Percentiles rank a stretch among this genome's conserved stretches.
Evolutionary conservation across 2,113 vertebrate species (phyloP).

Genomic region (Chaetops frenatus): DNA sequence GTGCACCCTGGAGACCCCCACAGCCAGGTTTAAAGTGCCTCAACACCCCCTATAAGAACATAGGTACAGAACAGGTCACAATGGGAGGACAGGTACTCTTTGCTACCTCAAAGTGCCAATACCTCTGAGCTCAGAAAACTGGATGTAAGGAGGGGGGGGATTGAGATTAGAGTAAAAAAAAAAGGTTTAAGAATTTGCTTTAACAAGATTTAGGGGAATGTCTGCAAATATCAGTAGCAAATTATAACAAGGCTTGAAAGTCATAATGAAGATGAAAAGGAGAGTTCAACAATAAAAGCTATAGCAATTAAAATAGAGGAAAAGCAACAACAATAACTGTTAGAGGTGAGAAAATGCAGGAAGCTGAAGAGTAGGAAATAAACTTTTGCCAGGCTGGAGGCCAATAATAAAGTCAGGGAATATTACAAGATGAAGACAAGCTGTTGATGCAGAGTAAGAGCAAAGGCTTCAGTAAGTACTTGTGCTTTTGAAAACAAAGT

Average conservation of each 20-base stretch:
- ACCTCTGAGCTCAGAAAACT: neutral
- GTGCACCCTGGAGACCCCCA: neutral
- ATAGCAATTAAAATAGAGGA: neutral
- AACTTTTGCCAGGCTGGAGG: neutral
- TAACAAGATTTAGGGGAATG: neutral
- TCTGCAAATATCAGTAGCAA: neutral
- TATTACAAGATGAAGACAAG: neutral
- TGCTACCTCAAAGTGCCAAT: neutral
- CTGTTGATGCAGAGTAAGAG: neutral
- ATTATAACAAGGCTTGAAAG: neutral
- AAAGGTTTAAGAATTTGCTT: neutral
- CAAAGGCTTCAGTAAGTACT: neutral
- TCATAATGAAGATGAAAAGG: neutral
- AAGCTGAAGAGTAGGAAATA: neutral
- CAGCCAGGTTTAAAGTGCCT: neutral
- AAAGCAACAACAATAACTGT: neutral
- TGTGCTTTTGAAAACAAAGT: neutral
- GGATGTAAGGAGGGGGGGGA: fast-evolving
- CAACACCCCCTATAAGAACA: neutral
- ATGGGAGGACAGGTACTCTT: neutral
- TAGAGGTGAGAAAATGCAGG: neutral
- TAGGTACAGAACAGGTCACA: neutral
- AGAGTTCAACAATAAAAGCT: neutral
- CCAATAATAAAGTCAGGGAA: neutral
- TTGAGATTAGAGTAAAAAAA: neutral